phyloP scores from a whole-genome alignment of 2,797 vertebrate species.

The Labroides dimidiatus region DNA sequence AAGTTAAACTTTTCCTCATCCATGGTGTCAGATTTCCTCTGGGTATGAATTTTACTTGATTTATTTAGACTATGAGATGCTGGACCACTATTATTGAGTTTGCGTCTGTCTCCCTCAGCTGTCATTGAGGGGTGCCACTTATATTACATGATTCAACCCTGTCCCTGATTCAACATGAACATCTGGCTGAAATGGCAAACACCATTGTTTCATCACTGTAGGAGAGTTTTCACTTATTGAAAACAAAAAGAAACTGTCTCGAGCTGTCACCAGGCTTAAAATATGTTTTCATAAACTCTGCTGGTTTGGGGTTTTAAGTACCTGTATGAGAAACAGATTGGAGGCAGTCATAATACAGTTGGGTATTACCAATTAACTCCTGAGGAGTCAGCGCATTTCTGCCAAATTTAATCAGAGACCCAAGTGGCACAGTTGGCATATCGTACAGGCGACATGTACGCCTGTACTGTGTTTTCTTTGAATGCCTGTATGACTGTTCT shows the following conservation, averaged over 20 bases:
- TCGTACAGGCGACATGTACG: slow-evolving; percentile 18
- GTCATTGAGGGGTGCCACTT: slow-evolving; percentile 30
- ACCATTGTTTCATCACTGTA: slow-evolving; percentile 37
- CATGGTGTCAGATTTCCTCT: too few relatives aligned
- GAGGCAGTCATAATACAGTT: slow-evolving; percentile 48
- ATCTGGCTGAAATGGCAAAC: slow-evolving; percentile 59
- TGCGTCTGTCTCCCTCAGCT: not conserved
- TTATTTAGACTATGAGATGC: not conserved
- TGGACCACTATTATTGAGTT: not conserved
- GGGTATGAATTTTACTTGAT: too few relatives aligned
- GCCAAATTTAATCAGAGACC: slow-evolving; percentile 45
- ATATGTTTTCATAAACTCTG: slow-evolving; percentile 34
- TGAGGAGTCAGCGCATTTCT: slow-evolving; percentile 45
- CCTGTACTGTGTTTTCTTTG: not conserved
- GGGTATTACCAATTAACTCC: slow-evolving; percentile 58
- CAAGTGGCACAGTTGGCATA: slow-evolving; percentile 16
- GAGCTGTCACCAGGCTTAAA: slow-evolving; percentile 30
- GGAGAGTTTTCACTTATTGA: slow-evolving; percentile 38
- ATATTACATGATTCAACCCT: too few relatives aligned
- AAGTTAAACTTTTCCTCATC: too few relatives aligned
- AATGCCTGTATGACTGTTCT: not conserved
- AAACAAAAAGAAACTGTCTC: slow-evolving; percentile 22
- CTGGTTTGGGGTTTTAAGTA: slow-evolving; percentile 38
- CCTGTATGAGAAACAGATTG: slow-evolving; percentile 45
- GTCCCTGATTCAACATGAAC: slow-evolving; percentile 54